Percentiles rank a stretch among this genome's conserved stretches.
These are phyloP conservation scores for Tympanoctomys barrerae DNA, from an alignment of 2,797 vertebrate species.

Conservation along the genomic window DNA sequence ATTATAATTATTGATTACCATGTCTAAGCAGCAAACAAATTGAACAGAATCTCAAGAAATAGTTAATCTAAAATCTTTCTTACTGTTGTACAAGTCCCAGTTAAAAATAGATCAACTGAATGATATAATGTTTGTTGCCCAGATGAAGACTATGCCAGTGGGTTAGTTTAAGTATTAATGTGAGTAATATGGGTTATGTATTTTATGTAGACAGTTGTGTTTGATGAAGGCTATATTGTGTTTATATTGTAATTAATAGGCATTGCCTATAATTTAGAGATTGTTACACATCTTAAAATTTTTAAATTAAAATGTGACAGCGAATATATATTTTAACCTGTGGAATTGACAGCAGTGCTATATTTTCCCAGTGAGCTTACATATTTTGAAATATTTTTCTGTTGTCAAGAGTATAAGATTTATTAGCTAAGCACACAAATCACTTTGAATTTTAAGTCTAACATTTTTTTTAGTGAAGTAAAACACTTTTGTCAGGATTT, in stretches of 20 bases:
- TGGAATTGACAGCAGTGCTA: conserved; percentile 56
- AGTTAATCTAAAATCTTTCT: conserved; percentile 89
- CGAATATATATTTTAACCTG: conserved; percentile 30
- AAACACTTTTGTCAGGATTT: conserved; percentile 53
- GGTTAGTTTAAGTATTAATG: conserved; percentile 89
- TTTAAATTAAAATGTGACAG: conserved; percentile 55
- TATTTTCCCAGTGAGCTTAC: conserved; percentile 64
- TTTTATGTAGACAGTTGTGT: conserved; percentile 61
- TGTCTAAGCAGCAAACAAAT: conserved; percentile 76
- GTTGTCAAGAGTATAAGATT: conserved; percentile 47
- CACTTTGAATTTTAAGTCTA: conserved; percentile 56
- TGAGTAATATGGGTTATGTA: conserved; percentile 66
- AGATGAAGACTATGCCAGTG: conserved; percentile 90
- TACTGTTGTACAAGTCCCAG: conserved; percentile 90
- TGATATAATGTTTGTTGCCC: conserved; percentile 92
- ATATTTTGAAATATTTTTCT: conserved; percentile 55
- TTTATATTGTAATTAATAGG: conserved; percentile 39
- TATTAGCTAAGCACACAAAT: conserved; percentile 47
- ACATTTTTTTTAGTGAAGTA: conserved; percentile 47
- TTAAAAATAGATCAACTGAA: conserved; percentile 93
- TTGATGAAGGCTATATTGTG: conserved; percentile 62
- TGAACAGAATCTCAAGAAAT: conserved; percentile 65
- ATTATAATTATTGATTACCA: conserved; percentile 65
- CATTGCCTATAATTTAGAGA: conserved; percentile 43
- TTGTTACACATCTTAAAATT: conserved; percentile 51